Evolutionary conservation across 2,797 vertebrate genomes (phyloP).

Genomic region (Linurgus olivaceus): DNA sequence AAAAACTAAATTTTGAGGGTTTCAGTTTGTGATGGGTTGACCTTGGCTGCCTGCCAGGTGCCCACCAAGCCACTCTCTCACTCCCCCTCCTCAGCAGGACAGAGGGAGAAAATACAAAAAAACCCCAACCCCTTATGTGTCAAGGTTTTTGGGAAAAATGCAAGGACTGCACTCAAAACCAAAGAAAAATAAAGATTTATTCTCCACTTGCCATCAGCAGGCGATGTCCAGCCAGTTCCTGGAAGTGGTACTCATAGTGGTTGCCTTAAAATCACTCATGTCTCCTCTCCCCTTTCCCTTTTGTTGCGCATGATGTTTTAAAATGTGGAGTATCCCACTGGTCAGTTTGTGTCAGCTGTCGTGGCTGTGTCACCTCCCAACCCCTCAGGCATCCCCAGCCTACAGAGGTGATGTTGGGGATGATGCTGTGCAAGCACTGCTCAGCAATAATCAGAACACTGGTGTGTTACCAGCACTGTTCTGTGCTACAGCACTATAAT

Average conservation of each 20-base stretch:
- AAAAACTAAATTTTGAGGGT: not conserved
- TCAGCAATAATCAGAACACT: not conserved
- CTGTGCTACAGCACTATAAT: not conserved
- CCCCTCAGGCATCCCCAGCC: fast-evolving
- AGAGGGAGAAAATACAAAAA: not conserved
- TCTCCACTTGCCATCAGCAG: not conserved
- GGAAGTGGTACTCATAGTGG: not conserved
- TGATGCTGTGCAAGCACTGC: not conserved
- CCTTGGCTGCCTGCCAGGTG: not conserved
- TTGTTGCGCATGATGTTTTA: not conserved
- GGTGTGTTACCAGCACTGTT: not conserved
- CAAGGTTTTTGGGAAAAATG: not conserved
- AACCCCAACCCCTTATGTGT: fast-evolving
- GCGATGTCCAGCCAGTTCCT: not conserved
- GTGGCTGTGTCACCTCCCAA: not conserved
- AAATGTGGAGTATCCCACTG: not conserved
- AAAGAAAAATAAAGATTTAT: not conserved
- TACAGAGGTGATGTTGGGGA: not conserved
- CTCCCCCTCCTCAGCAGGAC: not conserved
- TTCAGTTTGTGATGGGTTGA: not conserved
- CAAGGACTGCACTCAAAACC: not conserved
- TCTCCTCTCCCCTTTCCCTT: not conserved
- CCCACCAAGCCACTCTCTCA: not conserved
- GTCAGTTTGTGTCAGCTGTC: not conserved
- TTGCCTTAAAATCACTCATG: not conserved